Percentiles rank a stretch among this genome's conserved stretches.
These are phyloP conservation scores for Drosophila persimilis DNA, from an alignment of 1,140 invertebrate genomes.

Conservation along the genomic window DNA sequence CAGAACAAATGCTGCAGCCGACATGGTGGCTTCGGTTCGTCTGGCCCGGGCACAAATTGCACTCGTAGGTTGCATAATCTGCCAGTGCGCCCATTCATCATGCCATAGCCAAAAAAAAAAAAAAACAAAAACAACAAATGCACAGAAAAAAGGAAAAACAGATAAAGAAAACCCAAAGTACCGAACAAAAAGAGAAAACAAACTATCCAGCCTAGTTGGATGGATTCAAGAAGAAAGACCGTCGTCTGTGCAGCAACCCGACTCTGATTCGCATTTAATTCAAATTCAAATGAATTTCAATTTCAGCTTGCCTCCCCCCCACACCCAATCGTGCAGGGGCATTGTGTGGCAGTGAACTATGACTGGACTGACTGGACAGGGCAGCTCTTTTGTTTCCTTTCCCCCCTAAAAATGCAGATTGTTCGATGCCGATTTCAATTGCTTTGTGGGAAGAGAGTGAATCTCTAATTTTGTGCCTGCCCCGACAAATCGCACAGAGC, in stretches of 20 bases:
- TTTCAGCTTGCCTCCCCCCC: constrained; percentile 47
- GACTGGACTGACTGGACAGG: constrained; percentile 62
- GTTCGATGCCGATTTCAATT: constrained; percentile 43
- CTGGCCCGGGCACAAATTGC: constrained; percentile 36
- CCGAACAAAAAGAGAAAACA: constrained; percentile 40
- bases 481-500: constrained; percentile 32
- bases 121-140: constrained; percentile 20
- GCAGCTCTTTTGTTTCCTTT: constrained; percentile 47
- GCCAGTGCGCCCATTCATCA: constrained; percentile 54
- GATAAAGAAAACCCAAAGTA: constrained; percentile 37
- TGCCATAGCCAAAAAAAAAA: constrained; percentile 31
- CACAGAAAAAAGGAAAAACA: constrained; percentile 21
- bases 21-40: constrained; percentile 2
- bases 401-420: constrained; percentile 10
- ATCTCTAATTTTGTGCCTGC: constrained; percentile 4
- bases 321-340: background rate
- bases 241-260: constrained; percentile 20
- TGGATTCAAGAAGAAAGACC: constrained; percentile 35
- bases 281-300: constrained; percentile 78
- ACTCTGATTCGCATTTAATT: constrained; percentile 75
- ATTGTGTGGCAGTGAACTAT: constrained; percentile 76
- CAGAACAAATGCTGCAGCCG: constrained; percentile 59
- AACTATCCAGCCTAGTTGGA: constrained; percentile 33
- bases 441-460: constrained; percentile 20
- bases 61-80: constrained; percentile 58